Evolutionary conservation across 2,888 invertebrate species (phyloP), one percentile per base, ranked within the genome.

Genomic region (Spisula subtruncata): DNA sequence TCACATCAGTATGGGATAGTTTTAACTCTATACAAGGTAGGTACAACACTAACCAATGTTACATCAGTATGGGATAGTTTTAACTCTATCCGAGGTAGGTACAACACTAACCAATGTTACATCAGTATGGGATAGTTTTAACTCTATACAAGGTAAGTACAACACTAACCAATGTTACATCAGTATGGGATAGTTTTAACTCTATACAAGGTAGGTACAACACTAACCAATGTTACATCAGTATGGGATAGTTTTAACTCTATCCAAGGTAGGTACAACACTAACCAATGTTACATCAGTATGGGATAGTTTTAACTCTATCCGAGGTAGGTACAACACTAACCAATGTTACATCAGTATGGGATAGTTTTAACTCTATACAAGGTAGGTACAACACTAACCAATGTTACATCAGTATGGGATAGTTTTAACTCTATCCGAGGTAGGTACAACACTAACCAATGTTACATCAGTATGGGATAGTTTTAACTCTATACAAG

Each of bases 401-500:
- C 94, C 20, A 94, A 94, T 90, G 94, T 92, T 20, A 94, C 94
- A 20, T 94, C 94, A 46, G 92, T 94, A 1, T 94, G 94, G 94
- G 94, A 92, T 88, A 94, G 94, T 71, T 87, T n/a, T n/a, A n/a
- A n/a, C n/a, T n/a, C n/a, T n/a, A n/a, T n/a, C n/a, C n/a, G n/a
- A n/a, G n/a, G n/a, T n/a, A n/a, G n/a, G 91, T 25, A 92, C 92
- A 4, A 86, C 88, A 29, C 85, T 93, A 51, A 93, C 94, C 20
- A 94, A 94, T 90, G 94, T 92, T 20, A 94, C 94, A 20, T 94
- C 94, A 46, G 92, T 94, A 1, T 94, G 94, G 94, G 94, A 92
- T 88, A 94, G 94, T 71, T 87, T n/a, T n/a, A n/a, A n/a, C n/a
- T n/a, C n/a, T n/a, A 12, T 56, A 80, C 85, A 85, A 29, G 93